Evolutionary conservation across 2,113 vertebrate species (phyloP).

Genomic region (Centropus unirufus): DNA sequence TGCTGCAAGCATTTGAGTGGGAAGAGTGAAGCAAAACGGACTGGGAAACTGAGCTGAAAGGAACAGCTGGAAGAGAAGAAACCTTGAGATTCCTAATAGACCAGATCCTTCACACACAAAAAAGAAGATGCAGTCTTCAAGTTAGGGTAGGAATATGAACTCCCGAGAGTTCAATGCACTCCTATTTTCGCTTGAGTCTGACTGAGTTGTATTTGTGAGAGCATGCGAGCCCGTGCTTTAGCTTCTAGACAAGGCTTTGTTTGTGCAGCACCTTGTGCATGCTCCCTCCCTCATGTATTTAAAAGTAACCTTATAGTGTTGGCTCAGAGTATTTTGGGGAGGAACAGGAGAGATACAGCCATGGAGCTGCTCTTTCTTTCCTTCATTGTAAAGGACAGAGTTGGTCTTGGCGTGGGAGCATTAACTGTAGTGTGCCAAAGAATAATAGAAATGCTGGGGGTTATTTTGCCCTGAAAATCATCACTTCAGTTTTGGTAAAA

Average conservation of each 20-base stretch:
- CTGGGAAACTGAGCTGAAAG: background rate
- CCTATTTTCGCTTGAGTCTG: too few species aligned
- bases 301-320: background rate
- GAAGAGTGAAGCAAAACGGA: background rate
- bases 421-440: background rate
- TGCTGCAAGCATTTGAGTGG: background rate
- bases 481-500: background rate
- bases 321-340: background rate
- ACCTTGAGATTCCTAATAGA: background rate
- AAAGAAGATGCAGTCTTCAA: too few species aligned
- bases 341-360: background rate
- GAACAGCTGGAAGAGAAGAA: background rate
- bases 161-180: too few species aligned
- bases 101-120: fast-evolving
- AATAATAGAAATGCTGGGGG: background rate
- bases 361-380: background rate
- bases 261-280: background rate
- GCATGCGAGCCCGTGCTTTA: too few species aligned
- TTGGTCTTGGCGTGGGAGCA: background rate
- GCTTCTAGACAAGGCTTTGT: background rate
- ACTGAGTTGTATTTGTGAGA: too few species aligned
- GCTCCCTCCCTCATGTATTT: background rate
- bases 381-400: background rate
- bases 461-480: background rate
- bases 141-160: too few species aligned